Conservation (phyloP, 2,113 vertebrate genomes). For the Tauraco erythrolophus region DNA sequence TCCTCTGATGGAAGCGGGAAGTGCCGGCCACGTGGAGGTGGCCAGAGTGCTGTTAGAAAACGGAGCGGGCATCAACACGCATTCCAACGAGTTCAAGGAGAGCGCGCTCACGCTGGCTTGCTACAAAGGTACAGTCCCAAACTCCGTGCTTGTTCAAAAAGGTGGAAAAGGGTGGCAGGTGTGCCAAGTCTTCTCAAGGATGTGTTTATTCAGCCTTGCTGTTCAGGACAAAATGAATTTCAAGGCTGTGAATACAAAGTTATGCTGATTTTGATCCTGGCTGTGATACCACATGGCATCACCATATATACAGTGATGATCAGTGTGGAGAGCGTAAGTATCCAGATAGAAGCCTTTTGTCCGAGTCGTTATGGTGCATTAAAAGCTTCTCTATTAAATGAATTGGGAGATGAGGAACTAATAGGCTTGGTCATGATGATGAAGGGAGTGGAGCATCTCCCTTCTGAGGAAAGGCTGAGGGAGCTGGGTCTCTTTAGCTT, state of each 20-base stretch:
- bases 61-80: constrained; percentile 97
- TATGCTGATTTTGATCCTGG: neutral
- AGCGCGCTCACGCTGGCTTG: constrained; percentile 97
- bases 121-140: constrained; percentile 89
- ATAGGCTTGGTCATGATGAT: too few relatives aligned
- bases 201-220: accelerated
- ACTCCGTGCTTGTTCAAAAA: too few relatives aligned
- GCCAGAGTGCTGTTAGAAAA: constrained; percentile 95
- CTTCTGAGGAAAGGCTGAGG: too few relatives aligned
- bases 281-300: accelerated
- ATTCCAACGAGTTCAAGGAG: constrained; percentile 99
- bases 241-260: accelerated
- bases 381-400: neutral
- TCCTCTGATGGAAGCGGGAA: constrained; percentile 97
- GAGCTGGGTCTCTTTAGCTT: too few relatives aligned
- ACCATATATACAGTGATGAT: accelerated
- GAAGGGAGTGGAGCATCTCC: too few relatives aligned
- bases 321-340: too few relatives aligned
- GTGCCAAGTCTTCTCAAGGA: accelerated
- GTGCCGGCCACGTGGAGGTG: constrained; percentile 96
- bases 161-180: accelerated
- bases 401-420: neutral
- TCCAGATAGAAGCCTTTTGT: neutral
- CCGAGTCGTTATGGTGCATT: accelerated
- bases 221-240: accelerated